A percentile compares a stretch with the other conserved stretches of the same genome.
Evolutionary conservation across 2,888 invertebrate species (phyloP).

Genomic region (Metalampra italica): DNA sequence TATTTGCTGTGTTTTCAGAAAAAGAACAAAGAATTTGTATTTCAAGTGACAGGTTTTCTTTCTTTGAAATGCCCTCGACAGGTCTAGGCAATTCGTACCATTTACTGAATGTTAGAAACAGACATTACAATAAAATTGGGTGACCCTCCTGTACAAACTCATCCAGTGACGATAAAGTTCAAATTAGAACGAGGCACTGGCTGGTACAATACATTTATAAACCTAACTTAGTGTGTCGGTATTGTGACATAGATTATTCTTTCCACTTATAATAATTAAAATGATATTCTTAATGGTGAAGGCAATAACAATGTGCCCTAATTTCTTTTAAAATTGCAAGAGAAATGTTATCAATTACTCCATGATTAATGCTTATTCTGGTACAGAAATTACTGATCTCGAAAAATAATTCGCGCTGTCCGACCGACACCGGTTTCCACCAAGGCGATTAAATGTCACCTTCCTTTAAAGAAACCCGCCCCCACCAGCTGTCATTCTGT

Average conservation of each 20-base stretch:
- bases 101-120: background rate
- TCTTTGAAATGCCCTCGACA: background rate
- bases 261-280: too few species aligned
- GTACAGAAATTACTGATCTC: slow-evolving; percentile 8
- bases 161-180: too few species aligned
- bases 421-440: slow-evolving; percentile 9
- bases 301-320: background rate
- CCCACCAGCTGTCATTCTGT: slow-evolving; percentile 18
- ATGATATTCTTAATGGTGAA: background rate
- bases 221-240: too few species aligned
- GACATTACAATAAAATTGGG: too few species aligned
- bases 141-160: too few species aligned
- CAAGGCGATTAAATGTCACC: slow-evolving; percentile 28
- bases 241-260: too few species aligned
- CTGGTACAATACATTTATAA: too few species aligned
- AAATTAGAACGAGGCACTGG: too few species aligned
- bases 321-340: background rate
- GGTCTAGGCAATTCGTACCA: background rate
- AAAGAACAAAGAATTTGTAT: background rate
- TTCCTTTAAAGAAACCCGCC: slow-evolving; percentile 18
- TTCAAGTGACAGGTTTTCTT: background rate
- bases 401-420: slow-evolving; percentile 11
- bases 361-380: background rate
- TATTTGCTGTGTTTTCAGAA: background rate
- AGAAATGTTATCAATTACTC: slow-evolving; percentile 10